Conservation (phyloP, 2,888 invertebrate genomes). For the Petrolisthes cinctipes region DNA sequence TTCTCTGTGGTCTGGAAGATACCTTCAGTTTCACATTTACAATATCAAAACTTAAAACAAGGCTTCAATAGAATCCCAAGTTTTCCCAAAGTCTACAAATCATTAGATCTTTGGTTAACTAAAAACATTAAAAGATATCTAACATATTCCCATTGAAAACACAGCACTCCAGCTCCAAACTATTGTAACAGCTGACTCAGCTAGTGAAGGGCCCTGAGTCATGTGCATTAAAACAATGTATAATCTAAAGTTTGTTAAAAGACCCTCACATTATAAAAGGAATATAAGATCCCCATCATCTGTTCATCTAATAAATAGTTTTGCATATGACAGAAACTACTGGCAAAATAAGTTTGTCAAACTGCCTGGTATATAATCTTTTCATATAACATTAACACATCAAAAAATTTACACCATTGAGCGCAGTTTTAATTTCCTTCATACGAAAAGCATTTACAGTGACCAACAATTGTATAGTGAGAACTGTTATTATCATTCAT, state of each 20-base stretch:
- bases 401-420: slow-evolving; percentile 55
- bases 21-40: neutral
- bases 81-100: slow-evolving; percentile 7
- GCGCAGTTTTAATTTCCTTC: slow-evolving; percentile 44
- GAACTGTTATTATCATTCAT: neutral
- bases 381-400: slow-evolving; percentile 46
- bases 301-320: slow-evolving; percentile 25
- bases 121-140: slow-evolving; percentile 21
- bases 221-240: slow-evolving; percentile 22
- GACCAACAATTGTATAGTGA: neutral
- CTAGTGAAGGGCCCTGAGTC: slow-evolving; percentile 26
- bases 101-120: slow-evolving; percentile 19
- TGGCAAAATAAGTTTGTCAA: slow-evolving; percentile 38
- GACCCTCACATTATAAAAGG: slow-evolving; percentile 52
- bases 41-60: slow-evolving; percentile 4
- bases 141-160: slow-evolving; percentile 1
- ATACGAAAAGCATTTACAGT: slow-evolving; percentile 27
- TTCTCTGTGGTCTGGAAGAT: slow-evolving; percentile 14
- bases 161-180: slow-evolving; percentile 22
- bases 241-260: slow-evolving; percentile 39
- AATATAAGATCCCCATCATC: slow-evolving; percentile 23
- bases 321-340: slow-evolving; percentile 33
- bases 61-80: neutral
- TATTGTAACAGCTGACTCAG: slow-evolving; percentile 19
- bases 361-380: slow-evolving; percentile 33